Evolutionary conservation across 2,113 vertebrate genomes (phyloP).

Genomic region (Corythaeola cristata): DNA sequence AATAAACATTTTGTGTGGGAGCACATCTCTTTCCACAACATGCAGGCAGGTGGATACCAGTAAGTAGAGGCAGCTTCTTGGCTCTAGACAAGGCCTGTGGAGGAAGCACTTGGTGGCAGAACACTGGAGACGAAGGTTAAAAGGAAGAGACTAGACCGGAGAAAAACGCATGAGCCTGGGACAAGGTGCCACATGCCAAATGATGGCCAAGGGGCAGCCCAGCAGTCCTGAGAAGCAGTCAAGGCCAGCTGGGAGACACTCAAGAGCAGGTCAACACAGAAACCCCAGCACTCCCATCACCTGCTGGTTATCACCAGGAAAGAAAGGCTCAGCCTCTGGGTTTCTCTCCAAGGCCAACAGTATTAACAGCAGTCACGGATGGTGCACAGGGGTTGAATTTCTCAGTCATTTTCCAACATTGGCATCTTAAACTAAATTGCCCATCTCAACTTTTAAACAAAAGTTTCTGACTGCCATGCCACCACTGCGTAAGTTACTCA

Average conservation of each 20-base stretch:
- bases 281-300: not conserved
- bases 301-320: not conserved
- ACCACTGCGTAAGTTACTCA: not conserved
- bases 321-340: not conserved
- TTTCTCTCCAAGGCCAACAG: not conserved
- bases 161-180: not conserved
- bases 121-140: not conserved
- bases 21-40: not conserved
- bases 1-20: not conserved
- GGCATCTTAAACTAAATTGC: fast-evolving
- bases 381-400: not conserved
- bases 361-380: not conserved
- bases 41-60: not conserved
- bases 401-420: fast-evolving
- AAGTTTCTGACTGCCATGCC: not conserved
- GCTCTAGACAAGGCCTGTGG: not conserved
- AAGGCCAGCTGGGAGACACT: not conserved
- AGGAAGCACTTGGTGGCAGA: not conserved
- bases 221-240: not conserved
- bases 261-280: not conserved
- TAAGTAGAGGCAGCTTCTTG: not conserved
- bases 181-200: not conserved
- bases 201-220: not conserved
- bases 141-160: not conserved
- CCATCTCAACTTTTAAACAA: not conserved